Percentiles rank a stretch among this genome's conserved stretches.
Evolutionary conservation across 2,113 vertebrate species (phyloP).

Genomic region (Saguinus midas): DNA sequence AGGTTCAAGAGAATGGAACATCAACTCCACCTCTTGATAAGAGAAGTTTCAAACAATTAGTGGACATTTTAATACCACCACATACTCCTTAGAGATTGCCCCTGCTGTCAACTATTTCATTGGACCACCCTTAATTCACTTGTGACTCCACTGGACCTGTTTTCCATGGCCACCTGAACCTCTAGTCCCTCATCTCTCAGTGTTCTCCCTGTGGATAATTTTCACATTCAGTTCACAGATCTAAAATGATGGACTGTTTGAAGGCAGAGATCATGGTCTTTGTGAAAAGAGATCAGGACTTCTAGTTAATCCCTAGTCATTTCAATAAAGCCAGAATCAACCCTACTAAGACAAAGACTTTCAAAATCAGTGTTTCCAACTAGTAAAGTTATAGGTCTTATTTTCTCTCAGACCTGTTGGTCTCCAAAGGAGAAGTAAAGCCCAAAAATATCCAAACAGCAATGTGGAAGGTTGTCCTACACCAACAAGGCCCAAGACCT

Average conservation of each 20-base stretch:
- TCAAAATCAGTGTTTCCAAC: neutral
- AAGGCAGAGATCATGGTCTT: neutral
- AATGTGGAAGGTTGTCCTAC: neutral
- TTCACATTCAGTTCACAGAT: neutral
- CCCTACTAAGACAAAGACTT: neutral
- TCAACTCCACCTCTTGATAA: neutral
- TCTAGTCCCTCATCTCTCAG: neutral
- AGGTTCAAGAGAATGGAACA: neutral
- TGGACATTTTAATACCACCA: neutral
- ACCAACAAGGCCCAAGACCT: neutral
- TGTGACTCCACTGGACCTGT: neutral
- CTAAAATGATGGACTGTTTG: neutral
- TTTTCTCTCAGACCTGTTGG: neutral
- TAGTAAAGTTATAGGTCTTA: neutral
- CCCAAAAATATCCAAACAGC: neutral
- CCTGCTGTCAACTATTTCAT: neutral
- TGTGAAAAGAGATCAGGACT: neutral
- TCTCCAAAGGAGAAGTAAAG: neutral
- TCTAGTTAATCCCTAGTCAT: neutral
- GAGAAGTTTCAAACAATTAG: neutral
- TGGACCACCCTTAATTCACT: neutral
- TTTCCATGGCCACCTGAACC: neutral
- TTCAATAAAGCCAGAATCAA: neutral
- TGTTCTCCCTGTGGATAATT: neutral
- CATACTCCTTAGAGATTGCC: neutral